Percentiles rank a stretch among this genome's conserved stretches.
Conservation (phyloP, 2,888 invertebrate genomes). For the Nudaria mundana region DNA sequence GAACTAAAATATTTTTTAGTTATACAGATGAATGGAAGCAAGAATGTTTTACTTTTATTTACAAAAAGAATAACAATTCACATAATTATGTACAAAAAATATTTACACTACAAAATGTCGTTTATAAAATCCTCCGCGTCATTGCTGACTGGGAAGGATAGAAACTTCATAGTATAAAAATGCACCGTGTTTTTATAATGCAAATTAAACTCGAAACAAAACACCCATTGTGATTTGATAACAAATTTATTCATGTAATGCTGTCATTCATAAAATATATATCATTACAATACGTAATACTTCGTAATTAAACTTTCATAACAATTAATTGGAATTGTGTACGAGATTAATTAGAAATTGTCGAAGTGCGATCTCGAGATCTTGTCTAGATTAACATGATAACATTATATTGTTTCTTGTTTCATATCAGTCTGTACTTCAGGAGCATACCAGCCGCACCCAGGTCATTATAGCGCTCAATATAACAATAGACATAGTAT, state of each 20-base stretch:
- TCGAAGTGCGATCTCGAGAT: conserved; percentile 36
- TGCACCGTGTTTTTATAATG: conserved; percentile 6
- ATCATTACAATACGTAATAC: conserved; percentile 44
- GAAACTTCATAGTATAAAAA: too few species aligned
- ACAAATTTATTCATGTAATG: conserved; percentile 46
- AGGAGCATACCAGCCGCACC: conserved; percentile 42
- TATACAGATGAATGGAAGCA: too few species aligned
- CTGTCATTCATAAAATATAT: conserved; percentile 46
- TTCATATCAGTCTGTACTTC: conserved; percentile 44
- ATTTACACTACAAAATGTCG: too few species aligned
- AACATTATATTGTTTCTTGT: conserved; percentile 57
- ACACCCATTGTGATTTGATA: conserved; percentile 38
- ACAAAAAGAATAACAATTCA: too few species aligned
- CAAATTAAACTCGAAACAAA: conserved; percentile 25
- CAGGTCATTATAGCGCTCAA: conserved; percentile 64
- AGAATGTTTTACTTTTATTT: too few species aligned
- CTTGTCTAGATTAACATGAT: conserved; percentile 42
- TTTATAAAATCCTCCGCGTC: too few species aligned
- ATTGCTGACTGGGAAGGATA: not conserved
- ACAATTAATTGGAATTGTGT: conserved; percentile 64
- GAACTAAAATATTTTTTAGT: too few species aligned
- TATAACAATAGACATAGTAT: conserved; percentile 64
- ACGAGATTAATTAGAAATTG: conserved; percentile 70
- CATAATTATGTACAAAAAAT: too few species aligned
- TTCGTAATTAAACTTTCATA: conserved; percentile 68